phyloP scores from a whole-genome alignment of 2,888 invertebrate species.

The Caenorhabditis sp. region DNA sequence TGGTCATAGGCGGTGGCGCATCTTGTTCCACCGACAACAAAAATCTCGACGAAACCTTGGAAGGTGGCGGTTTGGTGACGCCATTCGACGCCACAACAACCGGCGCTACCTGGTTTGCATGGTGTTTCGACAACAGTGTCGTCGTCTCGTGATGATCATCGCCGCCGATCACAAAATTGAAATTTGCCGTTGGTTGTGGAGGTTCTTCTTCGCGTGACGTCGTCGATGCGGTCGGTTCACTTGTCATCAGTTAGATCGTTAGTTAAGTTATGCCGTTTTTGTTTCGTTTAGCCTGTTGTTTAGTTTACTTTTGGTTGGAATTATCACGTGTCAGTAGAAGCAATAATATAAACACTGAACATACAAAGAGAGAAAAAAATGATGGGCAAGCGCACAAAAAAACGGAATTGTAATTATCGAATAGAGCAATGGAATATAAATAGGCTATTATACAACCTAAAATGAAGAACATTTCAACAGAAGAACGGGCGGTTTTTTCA shows the following conservation, averaged over 20 bases:
- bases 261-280: background rate
- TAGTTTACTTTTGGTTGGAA: background rate
- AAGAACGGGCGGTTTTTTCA: background rate
- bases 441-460: background rate
- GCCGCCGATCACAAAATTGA: slow-evolving; percentile 43
- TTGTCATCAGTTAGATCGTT: background rate
- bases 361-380: background rate
- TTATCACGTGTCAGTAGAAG: background rate
- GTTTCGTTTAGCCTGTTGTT: background rate
- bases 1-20: slow-evolving; percentile 38
- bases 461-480: too few species aligned
- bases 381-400: background rate
- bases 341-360: background rate
- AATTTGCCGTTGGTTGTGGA: slow-evolving; percentile 4
- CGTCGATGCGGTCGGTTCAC: background rate
- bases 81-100: background rate
- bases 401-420: background rate
- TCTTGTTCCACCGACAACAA: slow-evolving; percentile 33
- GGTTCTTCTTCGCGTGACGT: background rate
- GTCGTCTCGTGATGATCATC: slow-evolving; percentile 46
- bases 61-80: slow-evolving; percentile 7
- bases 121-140: slow-evolving; percentile 23
- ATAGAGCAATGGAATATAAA: background rate
- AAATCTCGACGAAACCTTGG: slow-evolving; percentile 43
- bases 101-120: slow-evolving; percentile 25